Conservation (phyloP, 2,113 vertebrate species). For the Cariama cristata region DNA sequence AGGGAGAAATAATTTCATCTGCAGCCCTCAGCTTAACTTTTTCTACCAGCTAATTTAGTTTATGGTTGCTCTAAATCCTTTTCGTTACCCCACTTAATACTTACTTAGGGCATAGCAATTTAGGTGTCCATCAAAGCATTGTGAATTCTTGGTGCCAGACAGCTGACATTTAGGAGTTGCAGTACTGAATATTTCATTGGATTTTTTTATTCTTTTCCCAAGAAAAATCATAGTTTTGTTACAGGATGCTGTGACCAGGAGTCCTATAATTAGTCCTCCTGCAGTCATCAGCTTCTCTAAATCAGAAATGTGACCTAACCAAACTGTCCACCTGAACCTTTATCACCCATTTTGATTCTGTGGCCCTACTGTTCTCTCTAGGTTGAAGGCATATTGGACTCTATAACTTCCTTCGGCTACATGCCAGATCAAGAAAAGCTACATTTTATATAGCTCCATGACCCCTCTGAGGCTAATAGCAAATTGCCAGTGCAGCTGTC, state of each 20-base stretch:
- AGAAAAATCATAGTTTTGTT: not conserved
- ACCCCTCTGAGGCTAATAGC: not conserved
- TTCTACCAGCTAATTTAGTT: not conserved
- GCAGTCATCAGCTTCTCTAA: not conserved
- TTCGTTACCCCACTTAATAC: not conserved
- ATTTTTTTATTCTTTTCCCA: not conserved
- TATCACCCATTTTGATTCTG: not conserved
- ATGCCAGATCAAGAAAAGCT: not conserved
- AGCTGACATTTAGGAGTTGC: not conserved
- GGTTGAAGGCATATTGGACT: not conserved
- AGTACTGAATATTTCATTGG: not conserved
- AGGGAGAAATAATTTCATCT: not conserved
- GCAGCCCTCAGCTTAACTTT: not conserved
- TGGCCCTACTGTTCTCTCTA: not conserved
- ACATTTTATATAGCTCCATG: not conserved
- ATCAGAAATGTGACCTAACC: not conserved
- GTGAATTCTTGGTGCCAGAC: not conserved
- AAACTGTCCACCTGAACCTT: not conserved
- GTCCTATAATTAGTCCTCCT: not conserved
- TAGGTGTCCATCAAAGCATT: constrained; percentile 1
- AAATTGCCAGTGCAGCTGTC: constrained; percentile 60
- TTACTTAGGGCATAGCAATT: not conserved
- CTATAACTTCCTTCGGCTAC: not conserved
- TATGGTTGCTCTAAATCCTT: not conserved
- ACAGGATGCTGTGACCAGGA: not conserved